phyloP scores from a whole-genome alignment of 2,888 invertebrate genomes.

The Heliconius cydno region DNA sequence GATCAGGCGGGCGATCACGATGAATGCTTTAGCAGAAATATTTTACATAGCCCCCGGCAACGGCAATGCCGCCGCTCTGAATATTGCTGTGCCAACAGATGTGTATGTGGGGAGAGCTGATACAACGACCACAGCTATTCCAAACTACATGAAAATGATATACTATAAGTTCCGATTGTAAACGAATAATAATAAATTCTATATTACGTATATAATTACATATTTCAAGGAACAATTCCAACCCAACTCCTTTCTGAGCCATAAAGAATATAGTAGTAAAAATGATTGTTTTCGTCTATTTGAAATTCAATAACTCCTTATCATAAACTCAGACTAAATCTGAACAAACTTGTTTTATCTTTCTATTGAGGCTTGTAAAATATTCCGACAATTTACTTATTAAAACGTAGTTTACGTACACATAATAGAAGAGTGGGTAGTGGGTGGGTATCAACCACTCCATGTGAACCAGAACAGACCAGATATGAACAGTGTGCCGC shows the following conservation, averaged over 20 bases:
- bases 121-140: constrained; percentile 34
- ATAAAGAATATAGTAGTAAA: background rate
- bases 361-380: background rate
- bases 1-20: constrained; percentile 80
- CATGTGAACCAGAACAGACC: constrained; percentile 57
- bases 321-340: background rate
- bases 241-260: background rate
- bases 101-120: constrained; percentile 55
- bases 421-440: background rate
- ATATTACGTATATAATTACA: background rate
- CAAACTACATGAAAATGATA: background rate
- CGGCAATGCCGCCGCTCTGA: constrained; percentile 71
- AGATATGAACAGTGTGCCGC: constrained; percentile 68
- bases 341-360: background rate
- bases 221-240: background rate
- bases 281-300: background rate
- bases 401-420: background rate
- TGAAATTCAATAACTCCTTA: background rate
- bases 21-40: constrained; percentile 83
- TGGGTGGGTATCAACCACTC: constrained; percentile 64
- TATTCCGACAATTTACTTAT: background rate
- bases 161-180: background rate
- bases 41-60: constrained; percentile 80
- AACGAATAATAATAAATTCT: background rate
- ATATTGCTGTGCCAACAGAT: constrained; percentile 80